phyloP scores from a whole-genome alignment of 2,113 vertebrate genomes.

The Oryzias celebensis region DNA sequence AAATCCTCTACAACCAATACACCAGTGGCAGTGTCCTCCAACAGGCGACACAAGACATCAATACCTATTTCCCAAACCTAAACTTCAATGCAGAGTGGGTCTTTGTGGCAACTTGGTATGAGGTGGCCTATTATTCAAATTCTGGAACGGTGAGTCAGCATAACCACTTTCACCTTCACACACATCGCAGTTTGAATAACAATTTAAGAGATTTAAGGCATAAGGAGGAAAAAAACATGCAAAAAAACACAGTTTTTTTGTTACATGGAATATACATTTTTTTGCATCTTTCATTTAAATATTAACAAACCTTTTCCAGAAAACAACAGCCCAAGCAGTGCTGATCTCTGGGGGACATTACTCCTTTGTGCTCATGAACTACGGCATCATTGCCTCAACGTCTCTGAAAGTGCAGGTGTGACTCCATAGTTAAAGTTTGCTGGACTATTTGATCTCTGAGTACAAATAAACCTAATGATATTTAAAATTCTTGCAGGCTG shows the following conservation, averaged over 20 bases:
- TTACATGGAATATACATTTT: not conserved
- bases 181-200: too few relatives aligned
- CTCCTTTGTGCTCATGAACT: conserved; percentile 72
- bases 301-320: conserved; percentile 27
- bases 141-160: conserved; percentile 39
- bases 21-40: not conserved
- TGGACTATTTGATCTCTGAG: not conserved
- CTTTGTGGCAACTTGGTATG: conserved; percentile 77
- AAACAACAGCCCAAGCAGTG: conserved; percentile 62
- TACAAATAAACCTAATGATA: not conserved
- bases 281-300: not conserved
- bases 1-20: conserved; percentile 59
- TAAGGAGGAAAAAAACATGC: not conserved
- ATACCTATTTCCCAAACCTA: conserved; percentile 36
- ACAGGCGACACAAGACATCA: conserved; percentile 57
- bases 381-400: conserved; percentile 43
- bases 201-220: not conserved
- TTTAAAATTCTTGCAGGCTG: conserved; percentile 47
- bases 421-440: not conserved
- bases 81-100: conserved; percentile 46
- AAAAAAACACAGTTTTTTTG: too few relatives aligned
- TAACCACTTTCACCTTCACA: not conserved
- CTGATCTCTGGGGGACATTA: conserved; percentile 45
- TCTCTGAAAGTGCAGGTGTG: conserved; percentile 3
- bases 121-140: conserved; percentile 56